phyloP scores from a whole-genome alignment of 1,140 invertebrate species.

The Micrasema longulum region DNA sequence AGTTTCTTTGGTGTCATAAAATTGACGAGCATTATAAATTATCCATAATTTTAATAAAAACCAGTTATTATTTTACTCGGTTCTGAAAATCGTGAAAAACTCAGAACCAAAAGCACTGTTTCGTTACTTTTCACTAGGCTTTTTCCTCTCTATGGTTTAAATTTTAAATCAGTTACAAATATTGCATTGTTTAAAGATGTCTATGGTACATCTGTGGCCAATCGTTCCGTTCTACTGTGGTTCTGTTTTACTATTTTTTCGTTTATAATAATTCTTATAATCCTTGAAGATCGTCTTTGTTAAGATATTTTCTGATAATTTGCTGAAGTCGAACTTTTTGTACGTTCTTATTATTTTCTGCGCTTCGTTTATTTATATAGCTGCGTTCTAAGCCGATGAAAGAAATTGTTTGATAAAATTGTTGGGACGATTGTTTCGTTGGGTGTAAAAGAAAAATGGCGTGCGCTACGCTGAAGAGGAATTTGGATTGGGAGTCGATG shows the following conservation, averaged over 20 bases:
- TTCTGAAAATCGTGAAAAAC: no score
- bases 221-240: neutral
- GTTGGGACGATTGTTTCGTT: slow-evolving; percentile 38
- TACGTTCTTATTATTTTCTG: neutral
- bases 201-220: slow-evolving; percentile 14
- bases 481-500: slow-evolving; percentile 92
- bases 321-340: neutral
- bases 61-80: no score
- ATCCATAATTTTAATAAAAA: no score
- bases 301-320: slow-evolving; percentile 8
- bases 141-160: no score
- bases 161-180: no score
- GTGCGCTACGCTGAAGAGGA: slow-evolving; percentile 94
- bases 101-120: no score
- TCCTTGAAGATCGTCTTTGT: slow-evolving; percentile 14
- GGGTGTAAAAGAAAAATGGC: slow-evolving; percentile 81
- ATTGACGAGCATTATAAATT: no score
- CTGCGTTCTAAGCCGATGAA: slow-evolving; percentile 16
- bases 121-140: no score
- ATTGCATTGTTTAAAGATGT: no score
- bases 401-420: slow-evolving; percentile 21
- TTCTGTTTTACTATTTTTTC: slow-evolving; percentile 36
- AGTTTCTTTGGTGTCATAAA: no score
- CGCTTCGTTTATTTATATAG: slow-evolving; percentile 15
- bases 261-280: slow-evolving; percentile 31